phyloP scores from a whole-genome alignment of 2,888 invertebrate species.

The Chalcis sispes region DNA sequence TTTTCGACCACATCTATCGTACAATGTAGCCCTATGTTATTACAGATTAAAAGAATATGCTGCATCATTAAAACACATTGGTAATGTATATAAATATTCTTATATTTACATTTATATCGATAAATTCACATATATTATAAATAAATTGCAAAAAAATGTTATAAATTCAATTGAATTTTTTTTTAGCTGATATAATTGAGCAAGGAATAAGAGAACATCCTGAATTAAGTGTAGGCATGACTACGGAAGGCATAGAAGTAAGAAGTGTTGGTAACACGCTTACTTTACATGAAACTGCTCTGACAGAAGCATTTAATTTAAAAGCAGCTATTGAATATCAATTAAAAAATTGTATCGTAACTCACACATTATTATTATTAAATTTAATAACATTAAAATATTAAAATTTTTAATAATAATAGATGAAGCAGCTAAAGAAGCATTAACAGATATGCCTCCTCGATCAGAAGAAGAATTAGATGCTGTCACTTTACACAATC shows the following conservation, averaged over 20 bases:
- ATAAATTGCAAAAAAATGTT: constrained; percentile 26
- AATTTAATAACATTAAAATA: background rate
- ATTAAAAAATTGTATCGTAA: constrained; percentile 83
- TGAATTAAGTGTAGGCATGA: constrained; percentile 97
- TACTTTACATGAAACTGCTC: constrained; percentile 94
- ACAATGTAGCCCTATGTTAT: constrained; percentile 96
- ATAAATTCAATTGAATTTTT: constrained; percentile 34
- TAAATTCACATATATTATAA: constrained; percentile 12
- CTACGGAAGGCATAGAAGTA: constrained; percentile 94
- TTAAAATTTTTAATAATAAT: constrained; percentile 60
- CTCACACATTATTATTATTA: background rate
- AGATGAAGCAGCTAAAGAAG: constrained; percentile 91
- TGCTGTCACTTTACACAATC: constrained; percentile 97
- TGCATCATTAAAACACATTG: constrained; percentile 94
- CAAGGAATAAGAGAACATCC: constrained; percentile 97
- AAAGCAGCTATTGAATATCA: constrained; percentile 99
- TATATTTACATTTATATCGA: constrained; percentile 1
- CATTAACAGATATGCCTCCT: constrained; percentile 92
- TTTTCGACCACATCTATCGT: constrained; percentile 93
- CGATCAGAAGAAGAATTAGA: constrained; percentile 97
- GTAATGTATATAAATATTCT: constrained; percentile 72
- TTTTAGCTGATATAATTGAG: constrained; percentile 91
- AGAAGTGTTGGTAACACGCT: constrained; percentile 97
- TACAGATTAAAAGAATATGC: constrained; percentile 96
- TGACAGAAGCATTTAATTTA: constrained; percentile 98